Conservation (phyloP, 2,888 invertebrate genomes). For the Esperia sulphurella region DNA sequence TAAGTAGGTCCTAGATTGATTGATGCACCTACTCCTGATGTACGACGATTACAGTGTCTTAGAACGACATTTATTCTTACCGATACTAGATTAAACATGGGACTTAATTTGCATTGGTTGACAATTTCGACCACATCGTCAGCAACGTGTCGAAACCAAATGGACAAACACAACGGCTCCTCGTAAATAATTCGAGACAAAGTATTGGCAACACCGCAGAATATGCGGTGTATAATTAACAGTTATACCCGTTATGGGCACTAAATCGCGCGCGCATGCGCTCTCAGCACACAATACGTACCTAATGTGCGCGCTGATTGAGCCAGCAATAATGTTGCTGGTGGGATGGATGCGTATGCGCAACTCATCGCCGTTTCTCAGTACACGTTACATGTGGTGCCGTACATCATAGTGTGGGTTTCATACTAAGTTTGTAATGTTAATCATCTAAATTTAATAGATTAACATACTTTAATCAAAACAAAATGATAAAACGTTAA, state of each 20-base stretch:
- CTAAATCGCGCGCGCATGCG: conserved; percentile 53
- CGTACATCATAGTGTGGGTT: too few relatives aligned
- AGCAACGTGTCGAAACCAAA: conserved; percentile 5
- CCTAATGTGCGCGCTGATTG: conserved; percentile 59
- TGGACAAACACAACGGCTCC: conserved; percentile 36
- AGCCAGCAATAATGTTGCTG: conserved; percentile 49
- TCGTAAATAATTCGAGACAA: conserved; percentile 55
- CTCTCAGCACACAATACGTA: conserved; percentile 59
- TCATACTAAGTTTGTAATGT: too few relatives aligned
- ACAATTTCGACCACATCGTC: background rate
- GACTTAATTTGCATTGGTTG: too few relatives aligned
- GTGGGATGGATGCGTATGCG: conserved; percentile 17
- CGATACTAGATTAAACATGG: too few relatives aligned
- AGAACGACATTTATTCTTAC: too few relatives aligned
- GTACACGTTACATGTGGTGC: too few relatives aligned
- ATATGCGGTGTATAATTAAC: conserved; percentile 67
- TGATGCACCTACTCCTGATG: too few relatives aligned
- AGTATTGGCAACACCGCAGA: conserved; percentile 51
- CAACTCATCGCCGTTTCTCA: background rate
- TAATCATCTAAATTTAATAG: too few relatives aligned
- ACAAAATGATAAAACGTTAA: too few relatives aligned
- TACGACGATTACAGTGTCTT: too few relatives aligned
- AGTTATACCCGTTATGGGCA: conserved; percentile 63
- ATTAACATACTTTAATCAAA: too few relatives aligned
- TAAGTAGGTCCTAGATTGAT: too few relatives aligned